Evolutionary conservation across 2,888 invertebrate species (phyloP), one percentile per base, ranked within the genome.

Genomic region (Agonopterix arenella): DNA sequence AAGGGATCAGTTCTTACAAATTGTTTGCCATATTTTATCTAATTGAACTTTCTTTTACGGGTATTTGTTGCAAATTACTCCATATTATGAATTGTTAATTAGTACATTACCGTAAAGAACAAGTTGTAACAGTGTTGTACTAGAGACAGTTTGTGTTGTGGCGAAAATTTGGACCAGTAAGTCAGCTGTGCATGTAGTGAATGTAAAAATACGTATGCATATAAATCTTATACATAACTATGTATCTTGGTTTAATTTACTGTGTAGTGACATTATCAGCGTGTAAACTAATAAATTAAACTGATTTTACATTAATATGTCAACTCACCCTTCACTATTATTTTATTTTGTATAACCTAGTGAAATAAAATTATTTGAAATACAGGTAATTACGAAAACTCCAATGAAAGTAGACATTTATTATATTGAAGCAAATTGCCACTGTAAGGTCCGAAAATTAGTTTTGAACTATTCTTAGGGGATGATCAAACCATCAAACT

Each of bases 11-110:
- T 59, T n/a, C n/a, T n/a, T 67, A 55, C 47, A 57, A 73, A 71
- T 74, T 68, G 71, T 79, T 84, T 85, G 84, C 86, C 86, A 86
- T 88, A 88, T 86, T 88, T 86, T 80, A 68, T 69, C 69, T 62
- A 75, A 75, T 85, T 76, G 63, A 76, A 75, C 76, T 75, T 76
- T 76, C 77, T 76, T 73, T 71, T 44, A 47, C 11, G 57, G 56
- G 58, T 69, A 56, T 67, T 69, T 48, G 57, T 56, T 60, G 52
- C 50, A 56, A 69, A 56, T 66, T 58, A 57, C 58, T 60, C 50
- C 44, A 54, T 58, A 57, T 56, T 66, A 62, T 57, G 51, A 55
- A 59, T 58, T 53, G 48, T 50, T 51, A 53, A n/a, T 47, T 45
- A 60, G 67, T 54, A 72, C 53, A 56, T 52, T 52, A 59, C 52